Base-by-base conservation (phyloP, 2,888 invertebrate genomes). In the Leucoptera coffeella region DNA sequence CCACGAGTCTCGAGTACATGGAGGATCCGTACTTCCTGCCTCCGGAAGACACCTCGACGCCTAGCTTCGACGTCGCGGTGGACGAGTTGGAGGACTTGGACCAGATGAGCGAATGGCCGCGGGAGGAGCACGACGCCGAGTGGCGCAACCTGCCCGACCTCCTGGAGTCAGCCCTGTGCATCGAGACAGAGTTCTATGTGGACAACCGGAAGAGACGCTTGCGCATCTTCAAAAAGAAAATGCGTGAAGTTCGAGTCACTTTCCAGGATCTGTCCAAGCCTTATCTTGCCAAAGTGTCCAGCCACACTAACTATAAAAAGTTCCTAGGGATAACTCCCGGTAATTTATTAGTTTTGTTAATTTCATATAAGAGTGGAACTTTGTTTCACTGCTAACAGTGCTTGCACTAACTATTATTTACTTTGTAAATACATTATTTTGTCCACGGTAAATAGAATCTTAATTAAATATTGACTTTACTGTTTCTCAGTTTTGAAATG, bases 221-320 rank as follows among this genome's bases (percentile, higher is more conserved):
- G 28, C 64, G 76, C 41, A 77, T 78, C 54, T 74, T 78, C 43
- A 73, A 65, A 35, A 77, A 74, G 53, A 77, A 76, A 44, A 75
- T 78, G 57, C 71, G 75, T 33, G 78, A 78, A 50, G 84, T 87
- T 38, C 75, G 85, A 44, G 84, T 87, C 40, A 84, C 84, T 36
- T 87, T 86, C 58, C 82, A 85, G 64, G 85, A 87, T 65, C 74
- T 87, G 46, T 85, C 86, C 12, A 87, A 87, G 57, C 85, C 87
- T 12, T 87, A 86, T 62, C 69, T 87, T 56, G 85, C 82, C 38
- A 85, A 81, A 69, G 80, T 88, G 41, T 84, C 85, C 42, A 85
- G 80, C 61, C 82, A 80, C 48, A 82, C 79, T 40, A 86, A 84
- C 62, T 87, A 86, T 67, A 82, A 82, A 55, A 80, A 79, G 57